These are phyloP conservation scores for Meteorus colon DNA, from an alignment of 2,888 invertebrate genomes.

Conservation along the genomic window DNA sequence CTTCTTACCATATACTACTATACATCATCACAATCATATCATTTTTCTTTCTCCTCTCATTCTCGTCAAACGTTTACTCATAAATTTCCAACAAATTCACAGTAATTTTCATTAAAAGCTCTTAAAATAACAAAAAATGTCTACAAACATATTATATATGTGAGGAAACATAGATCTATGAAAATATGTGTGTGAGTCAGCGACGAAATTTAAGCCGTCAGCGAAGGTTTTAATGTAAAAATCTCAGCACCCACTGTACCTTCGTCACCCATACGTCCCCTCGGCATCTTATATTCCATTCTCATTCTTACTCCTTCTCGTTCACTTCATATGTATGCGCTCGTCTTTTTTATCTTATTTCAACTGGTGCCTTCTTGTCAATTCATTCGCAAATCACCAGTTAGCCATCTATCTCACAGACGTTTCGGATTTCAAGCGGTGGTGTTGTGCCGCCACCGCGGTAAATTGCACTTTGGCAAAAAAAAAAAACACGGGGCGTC, in stretches of 20 bases:
- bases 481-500: too few species aligned
- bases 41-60: too few species aligned
- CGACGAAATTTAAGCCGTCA: too few species aligned
- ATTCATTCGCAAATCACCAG: conserved; percentile 46
- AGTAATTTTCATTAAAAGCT: too few species aligned
- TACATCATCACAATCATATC: not conserved
- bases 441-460: conserved; percentile 40
- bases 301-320: conserved; percentile 38
- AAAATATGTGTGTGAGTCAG: too few species aligned
- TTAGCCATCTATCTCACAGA: conserved; percentile 55
- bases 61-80: too few species aligned
- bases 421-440: conserved; percentile 54
- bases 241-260: conserved; percentile 21
- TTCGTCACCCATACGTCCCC: conserved; percentile 55
- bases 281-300: conserved; percentile 37
- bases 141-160: too few species aligned
- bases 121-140: too few species aligned
- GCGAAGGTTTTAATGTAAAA: not conserved
- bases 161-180: too few species aligned
- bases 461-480: conserved; percentile 27
- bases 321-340: too few species aligned
- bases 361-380: conserved; percentile 31
- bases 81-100: too few species aligned
- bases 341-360: not conserved
- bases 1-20: too few species aligned